Evolutionary conservation across 2,888 invertebrate species (phyloP).

Genomic region (Pristionchus exspectatus): DNA sequence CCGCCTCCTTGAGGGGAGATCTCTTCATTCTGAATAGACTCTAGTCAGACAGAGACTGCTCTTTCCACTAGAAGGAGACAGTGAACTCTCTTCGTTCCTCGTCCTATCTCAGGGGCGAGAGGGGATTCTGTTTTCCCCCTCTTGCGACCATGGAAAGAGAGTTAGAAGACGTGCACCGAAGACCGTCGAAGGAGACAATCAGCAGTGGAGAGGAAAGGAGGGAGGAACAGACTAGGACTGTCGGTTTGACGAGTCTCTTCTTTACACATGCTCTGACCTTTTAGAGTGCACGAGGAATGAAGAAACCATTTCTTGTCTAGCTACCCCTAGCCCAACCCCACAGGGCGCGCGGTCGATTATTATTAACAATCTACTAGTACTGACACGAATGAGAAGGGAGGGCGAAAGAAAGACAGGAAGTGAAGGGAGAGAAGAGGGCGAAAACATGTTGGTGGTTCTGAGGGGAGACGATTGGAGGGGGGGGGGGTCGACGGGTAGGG

Average conservation of each 20-base stretch:
- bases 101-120: background rate
- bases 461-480: background rate
- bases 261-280: no score
- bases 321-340: no score
- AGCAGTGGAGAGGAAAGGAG: background rate
- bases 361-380: background rate
- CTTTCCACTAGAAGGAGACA: background rate
- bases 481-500: background rate
- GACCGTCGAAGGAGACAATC: background rate
- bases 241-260: background rate
- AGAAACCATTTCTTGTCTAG: no score
- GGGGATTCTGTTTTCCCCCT: background rate
- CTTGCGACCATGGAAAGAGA: background rate
- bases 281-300: no score
- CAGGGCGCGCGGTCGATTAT: no score
- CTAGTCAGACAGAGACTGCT: background rate
- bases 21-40: background rate
- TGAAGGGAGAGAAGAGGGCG: background rate
- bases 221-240: background rate
- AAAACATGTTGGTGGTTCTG: slow-evolving; percentile 38
- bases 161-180: background rate
- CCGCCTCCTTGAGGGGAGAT: background rate
- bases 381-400: background rate
- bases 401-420: background rate
- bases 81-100: background rate